A percentile compares a stretch with the other conserved stretches of the same genome.
Conservation (phyloP, 2,797 vertebrate species). For the Labroides dimidiatus region DNA sequence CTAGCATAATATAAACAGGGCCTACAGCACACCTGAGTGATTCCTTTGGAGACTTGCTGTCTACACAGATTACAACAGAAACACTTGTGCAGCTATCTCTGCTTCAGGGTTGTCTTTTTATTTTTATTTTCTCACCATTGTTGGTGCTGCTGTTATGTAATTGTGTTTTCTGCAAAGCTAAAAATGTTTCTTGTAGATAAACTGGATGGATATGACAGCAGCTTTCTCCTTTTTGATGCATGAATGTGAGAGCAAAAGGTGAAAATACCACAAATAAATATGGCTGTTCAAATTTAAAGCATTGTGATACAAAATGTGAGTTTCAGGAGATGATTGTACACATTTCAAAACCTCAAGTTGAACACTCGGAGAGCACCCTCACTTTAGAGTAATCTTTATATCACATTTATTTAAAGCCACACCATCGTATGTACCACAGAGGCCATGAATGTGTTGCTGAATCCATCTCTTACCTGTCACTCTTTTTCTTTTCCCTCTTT, state of each 20-base stretch:
- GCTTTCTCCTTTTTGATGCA: not conserved
- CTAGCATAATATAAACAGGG: not conserved
- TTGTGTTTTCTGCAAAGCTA: not conserved
- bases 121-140: not conserved
- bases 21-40: conserved; percentile 10
- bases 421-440: not conserved
- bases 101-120: not conserved
- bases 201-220: not conserved
- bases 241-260: conserved; percentile 12
- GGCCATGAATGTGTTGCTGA: conserved; percentile 4
- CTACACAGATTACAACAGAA: conserved; percentile 23
- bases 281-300: conserved; percentile 1
- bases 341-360: not conserved
- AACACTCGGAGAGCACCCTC: no score
- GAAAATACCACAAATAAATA: not conserved
- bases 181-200: conserved; percentile 3
- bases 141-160: conserved; percentile 5
- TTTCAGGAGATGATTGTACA: not conserved
- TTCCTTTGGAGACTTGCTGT: conserved; percentile 22
- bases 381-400: conserved; percentile 2
- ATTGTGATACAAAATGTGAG: not conserved
- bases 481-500: conserved; percentile 16
- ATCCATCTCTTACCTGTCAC: conserved; percentile 58
- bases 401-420: conserved; percentile 1
- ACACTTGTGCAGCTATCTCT: conserved; percentile 32